Evolutionary conservation across 2,797 vertebrate species (phyloP).

Genomic region (Tragelaphus oryx): DNA sequence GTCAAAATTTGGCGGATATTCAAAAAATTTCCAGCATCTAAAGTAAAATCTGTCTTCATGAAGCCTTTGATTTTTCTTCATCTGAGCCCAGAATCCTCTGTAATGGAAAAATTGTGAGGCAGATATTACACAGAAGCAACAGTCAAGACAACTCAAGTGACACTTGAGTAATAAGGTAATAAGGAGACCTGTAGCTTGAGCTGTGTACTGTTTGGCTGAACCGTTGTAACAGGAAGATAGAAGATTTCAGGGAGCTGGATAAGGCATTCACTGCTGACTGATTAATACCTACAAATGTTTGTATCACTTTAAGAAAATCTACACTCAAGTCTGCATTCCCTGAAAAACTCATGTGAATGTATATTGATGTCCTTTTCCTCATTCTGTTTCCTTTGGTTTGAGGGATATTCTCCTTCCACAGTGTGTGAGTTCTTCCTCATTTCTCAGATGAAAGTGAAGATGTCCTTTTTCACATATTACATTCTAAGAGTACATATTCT

Average conservation of each 20-base stretch:
- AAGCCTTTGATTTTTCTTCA: neutral
- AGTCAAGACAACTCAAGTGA: neutral
- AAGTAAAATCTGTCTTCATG: neutral
- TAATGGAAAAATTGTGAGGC: neutral
- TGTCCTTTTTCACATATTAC: neutral
- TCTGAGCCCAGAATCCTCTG: neutral
- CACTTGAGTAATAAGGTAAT: neutral
- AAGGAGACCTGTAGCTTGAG: neutral
- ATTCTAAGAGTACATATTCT: neutral
- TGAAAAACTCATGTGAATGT: neutral
- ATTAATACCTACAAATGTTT: neutral
- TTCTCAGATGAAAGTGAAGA: conserved; percentile 30
- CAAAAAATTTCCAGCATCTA: neutral
- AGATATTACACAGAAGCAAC: neutral
- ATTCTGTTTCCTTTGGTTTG: neutral
- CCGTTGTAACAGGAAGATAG: neutral
- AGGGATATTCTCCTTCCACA: neutral
- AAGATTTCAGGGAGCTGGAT: neutral
- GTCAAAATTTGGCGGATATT: neutral
- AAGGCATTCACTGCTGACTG: neutral
- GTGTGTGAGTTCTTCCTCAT: conserved; percentile 4
- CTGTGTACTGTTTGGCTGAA: neutral
- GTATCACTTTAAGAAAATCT: neutral
- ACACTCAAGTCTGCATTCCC: neutral
- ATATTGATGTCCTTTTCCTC: neutral